Conservation (phyloP, 2,888 invertebrate species). For the Epirrhoe tristata region DNA sequence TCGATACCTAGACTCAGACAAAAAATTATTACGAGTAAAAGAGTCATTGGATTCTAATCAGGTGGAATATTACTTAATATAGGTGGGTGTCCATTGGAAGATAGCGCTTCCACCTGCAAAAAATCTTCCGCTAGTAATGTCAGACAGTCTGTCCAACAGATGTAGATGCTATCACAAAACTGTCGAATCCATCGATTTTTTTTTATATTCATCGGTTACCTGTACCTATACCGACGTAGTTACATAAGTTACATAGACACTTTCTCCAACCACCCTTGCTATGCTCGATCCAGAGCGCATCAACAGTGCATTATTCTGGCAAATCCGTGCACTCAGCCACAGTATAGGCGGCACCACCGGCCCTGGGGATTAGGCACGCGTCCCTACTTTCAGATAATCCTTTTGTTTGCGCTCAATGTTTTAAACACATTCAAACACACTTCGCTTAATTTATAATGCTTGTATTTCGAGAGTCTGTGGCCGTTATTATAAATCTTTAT, state of each 20-base stretch:
- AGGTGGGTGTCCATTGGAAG: too few species aligned
- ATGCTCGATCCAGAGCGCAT: not conserved
- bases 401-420: slow-evolving; percentile 4
- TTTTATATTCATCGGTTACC: too few species aligned
- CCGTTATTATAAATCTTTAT: not conserved
- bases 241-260: not conserved
- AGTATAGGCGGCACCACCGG: not conserved
- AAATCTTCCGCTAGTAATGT: too few species aligned
- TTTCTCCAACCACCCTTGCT: not conserved
- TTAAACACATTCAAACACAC: slow-evolving; percentile 10
- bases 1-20: not conserved
- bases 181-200: too few species aligned
- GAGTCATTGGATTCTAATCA: too few species aligned
- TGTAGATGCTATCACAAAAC: too few species aligned
- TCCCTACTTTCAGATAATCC: slow-evolving; percentile 22
- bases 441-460: slow-evolving; percentile 6
- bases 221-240: too few species aligned
- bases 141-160: too few species aligned
- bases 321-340: slow-evolving; percentile 19
- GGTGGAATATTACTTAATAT: too few species aligned
- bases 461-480: not conserved
- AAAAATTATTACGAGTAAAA: too few species aligned
- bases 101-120: too few species aligned
- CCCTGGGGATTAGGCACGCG: slow-evolving; percentile 19
- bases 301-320: slow-evolving; percentile 20